These are phyloP conservation scores for Ctenosaura bakeri DNA, from an alignment of 2,797 vertebrate genomes.

Conservation along the genomic window DNA sequence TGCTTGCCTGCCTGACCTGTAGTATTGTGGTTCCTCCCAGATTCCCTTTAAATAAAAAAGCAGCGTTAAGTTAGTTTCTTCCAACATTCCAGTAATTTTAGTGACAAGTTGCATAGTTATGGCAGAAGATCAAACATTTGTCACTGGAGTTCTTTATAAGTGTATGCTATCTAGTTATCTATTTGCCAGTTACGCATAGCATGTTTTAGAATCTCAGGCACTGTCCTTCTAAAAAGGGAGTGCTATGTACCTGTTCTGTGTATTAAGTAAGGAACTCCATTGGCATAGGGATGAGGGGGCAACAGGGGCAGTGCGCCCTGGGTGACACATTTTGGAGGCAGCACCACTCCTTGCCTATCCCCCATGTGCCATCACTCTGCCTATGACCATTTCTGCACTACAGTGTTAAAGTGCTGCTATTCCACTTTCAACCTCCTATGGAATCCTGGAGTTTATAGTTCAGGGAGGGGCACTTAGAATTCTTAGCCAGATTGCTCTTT, in stretches of 20 bases:
- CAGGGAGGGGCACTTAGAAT: too few relatives aligned
- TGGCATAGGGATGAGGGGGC: too few relatives aligned
- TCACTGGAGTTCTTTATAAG: background rate
- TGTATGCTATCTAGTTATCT: background rate
- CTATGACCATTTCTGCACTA: too few relatives aligned
- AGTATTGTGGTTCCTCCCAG: background rate
- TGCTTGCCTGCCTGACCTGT: background rate
- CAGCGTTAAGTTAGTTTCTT: background rate
- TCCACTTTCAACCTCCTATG: too few relatives aligned
- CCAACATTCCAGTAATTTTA: background rate
- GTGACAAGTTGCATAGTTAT: background rate
- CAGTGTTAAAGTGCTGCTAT: too few relatives aligned
- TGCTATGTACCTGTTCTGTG: background rate
- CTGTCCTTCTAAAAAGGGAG: background rate
- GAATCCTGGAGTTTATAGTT: too few relatives aligned
- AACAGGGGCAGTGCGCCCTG: too few relatives aligned
- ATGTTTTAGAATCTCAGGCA: background rate
- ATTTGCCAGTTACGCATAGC: background rate
- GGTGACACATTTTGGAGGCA: too few relatives aligned
- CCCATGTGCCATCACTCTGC: too few relatives aligned
- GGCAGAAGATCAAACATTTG: background rate
- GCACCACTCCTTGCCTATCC: too few relatives aligned
- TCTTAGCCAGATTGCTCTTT: too few relatives aligned
- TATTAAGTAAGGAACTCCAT: background rate
- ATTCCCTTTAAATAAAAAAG: background rate